These are phyloP conservation scores for Heliconius nattereri DNA, from an alignment of 1,140 invertebrate genomes.

Conservation along the genomic window DNA sequence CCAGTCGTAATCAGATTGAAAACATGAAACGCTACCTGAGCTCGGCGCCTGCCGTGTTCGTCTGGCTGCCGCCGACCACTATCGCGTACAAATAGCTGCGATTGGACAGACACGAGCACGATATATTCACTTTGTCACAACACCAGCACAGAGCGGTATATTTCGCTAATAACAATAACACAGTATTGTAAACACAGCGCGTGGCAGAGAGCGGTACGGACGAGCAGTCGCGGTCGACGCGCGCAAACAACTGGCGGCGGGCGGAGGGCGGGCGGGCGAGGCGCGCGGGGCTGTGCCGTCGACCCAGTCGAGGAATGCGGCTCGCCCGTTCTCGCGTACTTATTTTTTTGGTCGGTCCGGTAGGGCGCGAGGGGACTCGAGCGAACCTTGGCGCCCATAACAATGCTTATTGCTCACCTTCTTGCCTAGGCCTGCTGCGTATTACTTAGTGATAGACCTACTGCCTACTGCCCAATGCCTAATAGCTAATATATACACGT, in stretches of 20 bases:
- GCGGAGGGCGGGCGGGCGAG: conserved; percentile 46
- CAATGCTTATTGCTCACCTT: not conserved
- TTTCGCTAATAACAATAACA: conserved; percentile 71
- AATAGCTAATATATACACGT: too few species aligned
- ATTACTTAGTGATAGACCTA: too few species aligned
- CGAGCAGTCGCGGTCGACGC: conserved; percentile 63
- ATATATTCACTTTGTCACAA: conserved; percentile 50
- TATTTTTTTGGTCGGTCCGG: conserved; percentile 66
- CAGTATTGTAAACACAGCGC: conserved; percentile 74
- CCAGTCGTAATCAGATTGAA: conserved; percentile 68
- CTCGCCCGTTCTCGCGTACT: conserved; percentile 72
- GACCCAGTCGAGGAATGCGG: conserved; percentile 77
- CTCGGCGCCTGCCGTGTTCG: conserved; percentile 73
- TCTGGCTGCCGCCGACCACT: conserved; percentile 57
- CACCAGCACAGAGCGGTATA: conserved; percentile 61
- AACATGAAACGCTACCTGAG: conserved; percentile 75
- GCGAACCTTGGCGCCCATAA: conserved; percentile 37
- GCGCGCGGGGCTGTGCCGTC: conserved; percentile 69
- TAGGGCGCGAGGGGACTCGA: conserved; percentile 54
- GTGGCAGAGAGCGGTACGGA: conserved; percentile 54
- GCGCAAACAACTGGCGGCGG: conserved; percentile 69
- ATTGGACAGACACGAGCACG: conserved; percentile 15
- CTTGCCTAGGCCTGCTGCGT: not conserved
- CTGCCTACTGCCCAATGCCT: not conserved
- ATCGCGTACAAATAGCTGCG: conserved; percentile 41